Conservation (phyloP, 2,113 vertebrate species). For the Grammomys dolichurus region DNA sequence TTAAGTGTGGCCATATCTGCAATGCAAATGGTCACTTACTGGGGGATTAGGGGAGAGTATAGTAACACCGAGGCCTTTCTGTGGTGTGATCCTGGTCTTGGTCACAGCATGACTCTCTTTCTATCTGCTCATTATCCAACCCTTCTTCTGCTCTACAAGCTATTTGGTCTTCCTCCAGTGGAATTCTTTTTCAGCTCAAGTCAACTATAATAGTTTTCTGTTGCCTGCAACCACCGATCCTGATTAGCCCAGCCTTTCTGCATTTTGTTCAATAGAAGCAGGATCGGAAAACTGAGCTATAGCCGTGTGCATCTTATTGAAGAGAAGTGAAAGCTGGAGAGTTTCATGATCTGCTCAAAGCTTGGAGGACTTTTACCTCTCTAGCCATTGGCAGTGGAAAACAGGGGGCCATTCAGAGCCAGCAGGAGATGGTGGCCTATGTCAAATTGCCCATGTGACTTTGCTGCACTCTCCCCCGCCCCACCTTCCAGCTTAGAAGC, state of each 20-base stretch:
- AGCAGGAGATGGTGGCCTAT: slow-evolving; percentile 9
- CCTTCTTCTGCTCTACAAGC: neutral
- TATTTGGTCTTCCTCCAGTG: neutral
- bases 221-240: slow-evolving; percentile 28
- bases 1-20: neutral
- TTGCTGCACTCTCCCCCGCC: neutral
- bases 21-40: neutral
- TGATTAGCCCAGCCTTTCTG: neutral
- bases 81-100: neutral
- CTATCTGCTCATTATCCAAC: neutral
- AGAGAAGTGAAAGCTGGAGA: neutral
- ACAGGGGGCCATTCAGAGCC: slow-evolving; percentile 38
- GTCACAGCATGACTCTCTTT: neutral
- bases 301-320: neutral
- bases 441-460: slow-evolving; percentile 49
- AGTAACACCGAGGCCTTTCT: neutral
- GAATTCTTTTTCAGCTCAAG: slow-evolving; percentile 2
- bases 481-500: slow-evolving; percentile 19
- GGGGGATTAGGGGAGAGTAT: neutral
- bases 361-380: neutral
- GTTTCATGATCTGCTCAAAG: neutral
- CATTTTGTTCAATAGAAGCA: neutral
- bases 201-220: slow-evolving; percentile 4
- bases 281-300: neutral
- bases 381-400: slow-evolving; percentile 10